Conservation (phyloP, 2,113 vertebrate species). For the Thalassoma bifasciatum region DNA sequence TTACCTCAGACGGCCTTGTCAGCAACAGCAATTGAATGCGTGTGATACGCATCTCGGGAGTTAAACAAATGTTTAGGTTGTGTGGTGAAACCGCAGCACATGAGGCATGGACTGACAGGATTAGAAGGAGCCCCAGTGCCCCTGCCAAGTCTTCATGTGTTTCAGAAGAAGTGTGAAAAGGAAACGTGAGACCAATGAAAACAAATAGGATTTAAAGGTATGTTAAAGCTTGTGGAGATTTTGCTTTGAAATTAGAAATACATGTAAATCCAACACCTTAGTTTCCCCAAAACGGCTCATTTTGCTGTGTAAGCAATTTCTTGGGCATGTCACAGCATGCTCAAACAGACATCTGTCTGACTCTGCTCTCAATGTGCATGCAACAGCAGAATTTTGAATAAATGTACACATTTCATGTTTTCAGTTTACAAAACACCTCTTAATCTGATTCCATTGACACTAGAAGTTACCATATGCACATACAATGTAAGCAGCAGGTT, state of each 20-base stretch:
- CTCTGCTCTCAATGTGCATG: no score
- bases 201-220: slow-evolving; percentile 14
- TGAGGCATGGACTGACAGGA: slow-evolving; percentile 44
- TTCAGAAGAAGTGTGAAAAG: slow-evolving; percentile 47
- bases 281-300: no score
- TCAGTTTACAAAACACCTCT: no score
- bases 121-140: slow-evolving; percentile 12
- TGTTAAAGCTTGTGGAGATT: background rate
- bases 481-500: no score
- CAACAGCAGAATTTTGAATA: background rate
- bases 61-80: slow-evolving; percentile 52
- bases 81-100: slow-evolving; percentile 40
- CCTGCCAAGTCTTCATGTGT: slow-evolving; percentile 39
- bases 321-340: background rate
- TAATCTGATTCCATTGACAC: no score
- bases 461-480: no score
- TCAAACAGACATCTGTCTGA: background rate
- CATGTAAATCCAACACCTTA: background rate
- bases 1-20: slow-evolving; percentile 50
- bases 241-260: background rate
- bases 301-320: background rate
- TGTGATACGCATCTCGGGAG: slow-evolving; percentile 13
- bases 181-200: slow-evolving; percentile 46
- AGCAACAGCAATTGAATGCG: slow-evolving; percentile 1
- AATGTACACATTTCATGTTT: background rate